phyloP scores from a whole-genome alignment of 1,140 invertebrate genomes.

The Doryteuthis pealeii region DNA sequence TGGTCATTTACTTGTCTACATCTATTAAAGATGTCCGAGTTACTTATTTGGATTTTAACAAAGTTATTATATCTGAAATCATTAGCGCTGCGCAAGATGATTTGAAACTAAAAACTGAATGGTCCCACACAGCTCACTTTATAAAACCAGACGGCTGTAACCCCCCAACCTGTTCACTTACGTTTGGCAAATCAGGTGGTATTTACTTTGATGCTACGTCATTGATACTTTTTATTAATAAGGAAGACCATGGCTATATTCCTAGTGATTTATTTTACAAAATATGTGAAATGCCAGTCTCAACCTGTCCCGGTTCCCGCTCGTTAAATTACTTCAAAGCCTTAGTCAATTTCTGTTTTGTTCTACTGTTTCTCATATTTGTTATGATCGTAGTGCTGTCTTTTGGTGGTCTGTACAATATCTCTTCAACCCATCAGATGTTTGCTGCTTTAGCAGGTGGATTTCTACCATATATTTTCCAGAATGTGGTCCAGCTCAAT shows the following conservation, averaged over 20 bases:
- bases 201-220: constrained; percentile 8
- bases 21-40: constrained; percentile 37
- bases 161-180: neutral
- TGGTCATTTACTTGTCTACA: constrained; percentile 41
- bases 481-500: too few relatives aligned
- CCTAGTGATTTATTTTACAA: constrained; percentile 40
- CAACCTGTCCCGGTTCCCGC: constrained; percentile 36
- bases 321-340: constrained; percentile 29
- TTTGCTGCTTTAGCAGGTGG: constrained; percentile 43
- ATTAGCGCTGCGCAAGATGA: neutral
- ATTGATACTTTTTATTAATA: constrained; percentile 39
- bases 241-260: constrained; percentile 35
- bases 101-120: neutral
- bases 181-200: neutral
- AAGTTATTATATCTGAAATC: constrained; percentile 32
- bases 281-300: constrained; percentile 29
- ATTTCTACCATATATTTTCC: constrained; percentile 43
- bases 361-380: constrained; percentile 43
- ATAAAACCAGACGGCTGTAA: neutral
- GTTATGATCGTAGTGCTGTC: constrained; percentile 43
- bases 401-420: constrained; percentile 41
- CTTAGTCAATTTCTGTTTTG: constrained; percentile 26
- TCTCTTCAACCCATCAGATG: constrained; percentile 45
- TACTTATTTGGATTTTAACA: constrained; percentile 43
- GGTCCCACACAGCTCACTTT: neutral